Base-by-base conservation (phyloP, 2,797 vertebrate genomes). In the Myoxocephalus aenaeus region DNA sequence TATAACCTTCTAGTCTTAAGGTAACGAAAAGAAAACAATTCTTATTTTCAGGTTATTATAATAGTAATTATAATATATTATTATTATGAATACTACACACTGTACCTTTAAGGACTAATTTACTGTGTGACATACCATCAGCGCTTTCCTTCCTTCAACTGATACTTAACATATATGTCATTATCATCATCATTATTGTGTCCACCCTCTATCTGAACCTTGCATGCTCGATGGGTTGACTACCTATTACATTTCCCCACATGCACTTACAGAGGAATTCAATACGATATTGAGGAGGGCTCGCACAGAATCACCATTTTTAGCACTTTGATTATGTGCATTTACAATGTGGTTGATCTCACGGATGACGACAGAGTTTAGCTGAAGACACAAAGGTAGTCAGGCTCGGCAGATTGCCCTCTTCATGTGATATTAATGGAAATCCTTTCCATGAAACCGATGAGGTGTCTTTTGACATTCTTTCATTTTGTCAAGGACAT, bases 341-440 rank as follows among this genome's bases (percentile, higher is more conserved):
- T 84, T 75, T 67, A 67, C 53, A 76, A 54, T 71, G 57, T 66
- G 72, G 76, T 71, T 85, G 70, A 64, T 74, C 34, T 66, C 36
- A 32, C 17, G 6, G 58, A 82, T 76, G 63, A 51, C 2, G 48
- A 53, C 36, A 53, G 20, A 50, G 64, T 59, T 57, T 5, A 20
- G 56, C 34, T 22, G 61, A 61, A 51, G 57, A 69, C 54, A 62
- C 53, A 50, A 32, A 58, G 77, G 48, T n/a, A 12, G 42, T 77
- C 73, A 75, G 25, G 54, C 50, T 44, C 14, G 62, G 65, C 63
- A 81, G 79, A 87, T 85, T 89, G 81, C 40, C 42, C 65, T 69
- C 59, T 80, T 72, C 69, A 71, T 63, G 46, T 29, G 51, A 66
- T 82, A 82, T 70, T 63, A 68, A 82, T 65, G 54, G 63, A 32